A percentile compares a stretch with the other conserved stretches of the same genome.
phyloP scores from a whole-genome alignment of 2,888 invertebrate species.

The Sarcophaga subvicina region DNA sequence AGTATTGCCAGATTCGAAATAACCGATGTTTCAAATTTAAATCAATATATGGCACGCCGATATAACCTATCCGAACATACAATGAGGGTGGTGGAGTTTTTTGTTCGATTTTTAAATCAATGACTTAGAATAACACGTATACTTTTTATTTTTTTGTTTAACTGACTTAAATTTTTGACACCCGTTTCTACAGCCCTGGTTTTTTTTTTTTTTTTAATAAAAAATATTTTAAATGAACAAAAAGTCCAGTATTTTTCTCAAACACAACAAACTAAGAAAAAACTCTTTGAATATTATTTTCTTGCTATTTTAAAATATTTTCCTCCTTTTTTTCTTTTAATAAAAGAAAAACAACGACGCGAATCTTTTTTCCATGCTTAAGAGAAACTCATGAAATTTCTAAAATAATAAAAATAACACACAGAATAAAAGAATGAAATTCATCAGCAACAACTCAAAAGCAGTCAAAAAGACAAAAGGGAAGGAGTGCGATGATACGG shows the following conservation, averaged over 20 bases:
- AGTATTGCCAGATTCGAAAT: too few relatives aligned
- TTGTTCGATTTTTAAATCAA: too few relatives aligned
- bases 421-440: conserved; percentile 38
- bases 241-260: conserved; percentile 30
- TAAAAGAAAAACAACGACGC: conserved; percentile 42
- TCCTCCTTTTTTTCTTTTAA: conserved; percentile 22
- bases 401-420: conserved; percentile 52
- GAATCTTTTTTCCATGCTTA: conserved; percentile 1
- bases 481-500: conserved; percentile 16
- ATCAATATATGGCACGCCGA: too few relatives aligned
- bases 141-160: too few relatives aligned
- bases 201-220: neutral
- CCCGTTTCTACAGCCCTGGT: neutral
- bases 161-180: neutral
- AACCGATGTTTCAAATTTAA: too few relatives aligned
- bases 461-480: conserved; percentile 32
- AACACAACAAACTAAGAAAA: conserved; percentile 41
- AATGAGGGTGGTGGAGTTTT: too few relatives aligned
- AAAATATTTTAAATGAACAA: neutral
- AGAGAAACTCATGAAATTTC: conserved; percentile 44
- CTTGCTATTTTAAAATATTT: neutral
- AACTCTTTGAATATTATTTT: conserved; percentile 37
- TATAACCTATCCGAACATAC: too few relatives aligned
- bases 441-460: conserved; percentile 52
- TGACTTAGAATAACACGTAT: too few relatives aligned